Evolutionary conservation across 2,113 vertebrate genomes (phyloP), one percentile per base, ranked within the genome.

Genomic region (Holacanthus passer): DNA sequence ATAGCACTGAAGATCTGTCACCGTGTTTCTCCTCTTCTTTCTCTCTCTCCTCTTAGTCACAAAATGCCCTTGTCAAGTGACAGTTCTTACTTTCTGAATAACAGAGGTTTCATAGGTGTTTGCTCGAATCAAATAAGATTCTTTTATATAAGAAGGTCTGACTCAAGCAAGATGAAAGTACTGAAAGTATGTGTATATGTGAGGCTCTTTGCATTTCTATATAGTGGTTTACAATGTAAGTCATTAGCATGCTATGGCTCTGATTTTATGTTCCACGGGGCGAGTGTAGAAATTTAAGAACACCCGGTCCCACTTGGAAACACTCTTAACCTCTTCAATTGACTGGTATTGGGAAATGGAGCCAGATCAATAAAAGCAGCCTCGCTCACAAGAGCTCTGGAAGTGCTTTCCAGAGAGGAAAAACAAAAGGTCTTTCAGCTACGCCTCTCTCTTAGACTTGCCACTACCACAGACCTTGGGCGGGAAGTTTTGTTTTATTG

Each of bases 401-500:
- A 81, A 84, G 39, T 77, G 80, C 69, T 83, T 84, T 73, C 68
- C 32, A 63, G 22, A 75, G 32, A 75, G 56, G 17, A 20, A 82
- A 73, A 85, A 81, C 31, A 82, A 83, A 73, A 63, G 29, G 35
- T 77, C 45, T 50, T 60, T 78, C 43, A 62, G 73, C 43, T 43
- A 41, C 55, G 22, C 59, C 55, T 66, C 67, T 69, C 53, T 72
- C 56, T 43, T 24, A 47, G 72, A 85, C 29, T 66, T 63, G 37
- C 60, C 56, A 68, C 72, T 45, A 56, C 50, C 29, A 64, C 3
- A 86, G 81, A 87, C 89, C 81, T 89, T 86, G 78, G 43, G 60
- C 58, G 67, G 77, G 82, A 83, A 78, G 68, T 85, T 90, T 87
- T 81, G 68, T 86, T 86, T 77, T 76, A 79, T 83, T 78, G 82